A percentile compares a stretch with the other conserved stretches of the same genome.
Conservation (phyloP, 2,888 invertebrate species). For the Chymomyza fuscimana region DNA sequence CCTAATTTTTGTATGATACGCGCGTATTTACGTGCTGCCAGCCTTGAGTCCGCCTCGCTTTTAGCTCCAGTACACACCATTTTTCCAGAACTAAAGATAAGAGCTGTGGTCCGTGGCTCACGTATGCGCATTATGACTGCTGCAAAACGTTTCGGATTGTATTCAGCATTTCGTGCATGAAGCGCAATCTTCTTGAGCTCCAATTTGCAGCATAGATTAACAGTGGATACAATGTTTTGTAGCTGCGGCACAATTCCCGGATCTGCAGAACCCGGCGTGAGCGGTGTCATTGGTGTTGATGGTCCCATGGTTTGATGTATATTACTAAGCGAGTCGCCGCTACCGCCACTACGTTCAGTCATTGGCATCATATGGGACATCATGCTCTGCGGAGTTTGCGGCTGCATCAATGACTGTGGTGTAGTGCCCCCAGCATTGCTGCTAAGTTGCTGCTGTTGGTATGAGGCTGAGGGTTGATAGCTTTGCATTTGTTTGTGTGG, state of each 20-base stretch:
- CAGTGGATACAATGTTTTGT: constrained; percentile 97
- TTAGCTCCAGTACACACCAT: constrained; percentile 92
- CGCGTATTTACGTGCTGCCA: constrained; percentile 91
- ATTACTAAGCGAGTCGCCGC: constrained; percentile 69
- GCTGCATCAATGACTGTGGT: constrained; percentile 92
- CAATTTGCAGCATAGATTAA: constrained; percentile 95
- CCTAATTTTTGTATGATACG: constrained; percentile 91
- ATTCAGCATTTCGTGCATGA: constrained; percentile 98
- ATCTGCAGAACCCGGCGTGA: constrained; percentile 95
- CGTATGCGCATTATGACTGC: constrained; percentile 98
- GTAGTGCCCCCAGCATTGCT: constrained; percentile 80
- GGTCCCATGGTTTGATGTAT: constrained; percentile 85
- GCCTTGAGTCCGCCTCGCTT: constrained; percentile 88
- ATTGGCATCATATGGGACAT: constrained; percentile 89
- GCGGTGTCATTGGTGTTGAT: constrained; percentile 89
- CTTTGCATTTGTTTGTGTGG: constrained; percentile 88
- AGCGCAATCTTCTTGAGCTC: constrained; percentile 98
- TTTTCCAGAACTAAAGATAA: constrained; percentile 90
- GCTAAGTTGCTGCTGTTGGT: constrained; percentile 79
- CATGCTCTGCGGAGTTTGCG: constrained; percentile 93
- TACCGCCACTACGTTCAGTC: constrained; percentile 74
- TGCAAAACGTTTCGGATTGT: constrained; percentile 99
- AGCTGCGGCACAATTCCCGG: constrained; percentile 94
- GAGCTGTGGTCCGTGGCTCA: constrained; percentile 90
- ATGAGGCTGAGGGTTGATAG: constrained; percentile 83